Conservation (phyloP, 2,888 invertebrate genomes). For the Drosophila yooni region DNA sequence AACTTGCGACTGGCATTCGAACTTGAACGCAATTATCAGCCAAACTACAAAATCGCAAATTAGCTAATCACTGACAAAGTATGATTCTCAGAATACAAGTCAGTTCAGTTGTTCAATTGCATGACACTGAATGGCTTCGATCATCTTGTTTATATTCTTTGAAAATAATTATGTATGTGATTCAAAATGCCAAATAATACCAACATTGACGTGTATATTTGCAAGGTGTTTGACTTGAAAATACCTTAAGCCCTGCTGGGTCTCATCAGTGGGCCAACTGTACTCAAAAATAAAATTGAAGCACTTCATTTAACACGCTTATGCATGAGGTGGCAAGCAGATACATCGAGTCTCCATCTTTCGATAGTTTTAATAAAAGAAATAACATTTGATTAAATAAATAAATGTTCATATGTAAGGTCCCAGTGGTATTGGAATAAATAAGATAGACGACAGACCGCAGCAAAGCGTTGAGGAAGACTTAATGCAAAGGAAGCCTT, state of each 20-base stretch:
- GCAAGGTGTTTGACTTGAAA: not conserved
- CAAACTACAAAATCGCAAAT: conserved; percentile 4
- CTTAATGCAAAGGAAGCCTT: not conserved
- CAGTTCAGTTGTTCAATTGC: not conserved
- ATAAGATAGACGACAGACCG: not conserved
- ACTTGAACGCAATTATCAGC: conserved; percentile 8
- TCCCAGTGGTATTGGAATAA: not conserved
- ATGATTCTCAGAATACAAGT: not conserved
- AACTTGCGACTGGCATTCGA: conserved; percentile 8
- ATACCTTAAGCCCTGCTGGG: not conserved
- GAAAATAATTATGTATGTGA: not conserved
- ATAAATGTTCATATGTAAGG: too few relatives aligned
- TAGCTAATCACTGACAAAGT: conserved; percentile 1
- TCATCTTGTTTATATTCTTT: not conserved
- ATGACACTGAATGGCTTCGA: not conserved
- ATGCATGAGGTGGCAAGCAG: not conserved
- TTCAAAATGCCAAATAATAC: not conserved
- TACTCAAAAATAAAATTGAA: not conserved
- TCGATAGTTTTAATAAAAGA: not conserved
- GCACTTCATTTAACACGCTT: not conserved
- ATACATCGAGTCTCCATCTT: not conserved
- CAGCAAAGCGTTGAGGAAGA: not conserved
- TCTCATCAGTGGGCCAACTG: not conserved
- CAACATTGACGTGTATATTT: not conserved
- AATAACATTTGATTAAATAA: not conserved